Evolutionary conservation across 2,888 invertebrate genomes (phyloP), one percentile per base, ranked within the genome.

Genomic region (Diachrysia chrysitis): DNA sequence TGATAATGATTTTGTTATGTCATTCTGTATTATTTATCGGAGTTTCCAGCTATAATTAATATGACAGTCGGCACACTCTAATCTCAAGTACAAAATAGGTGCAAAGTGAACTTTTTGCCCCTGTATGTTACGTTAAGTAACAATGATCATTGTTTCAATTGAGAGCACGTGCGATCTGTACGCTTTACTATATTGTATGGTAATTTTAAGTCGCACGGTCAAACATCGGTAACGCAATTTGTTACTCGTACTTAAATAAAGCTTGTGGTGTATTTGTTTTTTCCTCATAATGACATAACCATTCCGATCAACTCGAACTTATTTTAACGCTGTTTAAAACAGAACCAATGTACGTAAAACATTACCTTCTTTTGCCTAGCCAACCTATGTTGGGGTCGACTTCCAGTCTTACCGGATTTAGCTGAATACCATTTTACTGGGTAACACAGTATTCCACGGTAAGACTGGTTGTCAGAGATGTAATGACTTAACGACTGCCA

Each of bases 131-230:
- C 80, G 85, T 82, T 83, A 84, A 83, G 84, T 87, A 92, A 92
- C 92, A 92, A 90, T 89, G 87, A 90, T 88, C 88, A 91, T 92
- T 93, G 91, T 91, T 91, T 83, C 82, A 85, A 90, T 87, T 87
- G 86, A 86, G 88, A 89, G 92, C 94, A 93, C 93, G 93, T 90
- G 93, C 92, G 88, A 89, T 90, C 88, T 86, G 87, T 89, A 88
- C 86, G 83, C 87, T 77, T 76, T 66, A 76, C 88, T 84, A 53
- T 76, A 94, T 94, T 94, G 94, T 94, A 91, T 94, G 93, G 82
- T 88, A 94, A 94, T 92, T 83, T 73, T 66, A 66, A 86, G 83
- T 90, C 89, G 71, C 88, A 89, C 89, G 86, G 82, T 84, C 83
- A 71, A 76, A 81, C 71, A 71, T 71, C 69, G 72, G 73, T 73